A percentile compares a stretch with the other conserved stretches of the same genome.
Evolutionary conservation across 2,888 invertebrate genomes (phyloP).

Genomic region (Ethmia dodecea): DNA sequence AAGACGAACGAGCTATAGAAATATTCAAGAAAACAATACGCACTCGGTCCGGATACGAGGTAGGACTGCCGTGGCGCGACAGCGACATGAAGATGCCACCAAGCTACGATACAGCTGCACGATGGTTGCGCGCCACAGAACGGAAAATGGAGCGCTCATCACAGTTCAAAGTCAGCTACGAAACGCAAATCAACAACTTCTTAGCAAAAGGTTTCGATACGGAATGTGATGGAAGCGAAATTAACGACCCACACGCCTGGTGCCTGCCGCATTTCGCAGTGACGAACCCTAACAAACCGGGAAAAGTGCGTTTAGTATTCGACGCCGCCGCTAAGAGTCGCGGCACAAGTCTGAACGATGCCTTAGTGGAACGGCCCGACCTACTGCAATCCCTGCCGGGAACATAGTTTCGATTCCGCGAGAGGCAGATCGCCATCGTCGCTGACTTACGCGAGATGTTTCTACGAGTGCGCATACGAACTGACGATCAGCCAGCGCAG

Average conservation of each 20-base stretch:
- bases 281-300: background rate
- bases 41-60: background rate
- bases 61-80: background rate
- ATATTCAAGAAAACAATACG: background rate
- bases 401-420: constrained; percentile 1
- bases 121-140: background rate
- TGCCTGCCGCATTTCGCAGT: constrained; percentile 1
- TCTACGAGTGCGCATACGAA: constrained; percentile 7
- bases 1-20: background rate
- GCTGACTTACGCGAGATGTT: constrained; percentile 1
- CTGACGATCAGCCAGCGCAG: background rate
- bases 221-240: background rate
- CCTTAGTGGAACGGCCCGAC: constrained; percentile 15
- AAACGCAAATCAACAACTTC: background rate
- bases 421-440: constrained; percentile 1
- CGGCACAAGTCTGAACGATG: constrained; percentile 27
- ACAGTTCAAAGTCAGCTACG: background rate
- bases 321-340: background rate
- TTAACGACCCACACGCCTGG: background rate
- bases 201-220: background rate
- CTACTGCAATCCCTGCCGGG: constrained; percentile 1
- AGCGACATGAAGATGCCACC: background rate
- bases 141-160: background rate
- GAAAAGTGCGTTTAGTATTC: background rate
- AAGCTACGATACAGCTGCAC: background rate